Conservation (phyloP, 2,113 vertebrate species). For the Choloepus hoffmanni region DNA sequence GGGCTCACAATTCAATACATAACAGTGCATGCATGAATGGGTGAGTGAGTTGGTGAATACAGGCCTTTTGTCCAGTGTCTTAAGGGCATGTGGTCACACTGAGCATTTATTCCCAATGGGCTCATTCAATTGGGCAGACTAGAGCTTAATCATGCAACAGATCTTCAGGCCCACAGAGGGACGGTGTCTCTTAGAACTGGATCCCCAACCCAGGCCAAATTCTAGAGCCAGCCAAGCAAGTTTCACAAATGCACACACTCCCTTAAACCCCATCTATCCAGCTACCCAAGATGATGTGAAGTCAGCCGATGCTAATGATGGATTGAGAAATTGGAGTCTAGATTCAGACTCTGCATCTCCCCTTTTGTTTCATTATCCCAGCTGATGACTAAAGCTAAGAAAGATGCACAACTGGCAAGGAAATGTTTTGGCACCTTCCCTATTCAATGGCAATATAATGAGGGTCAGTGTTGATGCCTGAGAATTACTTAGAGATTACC, state of each 20-base stretch:
- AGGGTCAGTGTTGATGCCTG: slow-evolving; percentile 4
- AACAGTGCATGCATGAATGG: neutral
- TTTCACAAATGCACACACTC: neutral
- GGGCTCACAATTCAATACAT: too few species aligned
- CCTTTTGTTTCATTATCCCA: neutral
- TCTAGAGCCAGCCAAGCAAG: neutral
- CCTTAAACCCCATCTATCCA: neutral
- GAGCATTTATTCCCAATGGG: neutral
- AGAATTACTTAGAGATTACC: slow-evolving; percentile 48
- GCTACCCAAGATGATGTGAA: fast-evolving
- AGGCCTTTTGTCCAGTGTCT: neutral
- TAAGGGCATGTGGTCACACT: neutral
- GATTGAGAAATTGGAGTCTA: neutral
- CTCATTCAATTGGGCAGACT: neutral
- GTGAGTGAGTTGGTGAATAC: neutral
- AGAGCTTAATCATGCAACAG: neutral
- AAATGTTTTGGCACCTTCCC: neutral
- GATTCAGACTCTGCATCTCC: neutral
- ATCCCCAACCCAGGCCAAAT: neutral
- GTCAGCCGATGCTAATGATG: neutral
- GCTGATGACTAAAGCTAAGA: neutral
- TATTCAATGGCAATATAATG: neutral
- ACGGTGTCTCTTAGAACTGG: neutral
- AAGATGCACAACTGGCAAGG: neutral
- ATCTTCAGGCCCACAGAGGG: neutral